Base-by-base conservation (phyloP, 2,888 invertebrate species). In the Seladonia tumulorum region DNA sequence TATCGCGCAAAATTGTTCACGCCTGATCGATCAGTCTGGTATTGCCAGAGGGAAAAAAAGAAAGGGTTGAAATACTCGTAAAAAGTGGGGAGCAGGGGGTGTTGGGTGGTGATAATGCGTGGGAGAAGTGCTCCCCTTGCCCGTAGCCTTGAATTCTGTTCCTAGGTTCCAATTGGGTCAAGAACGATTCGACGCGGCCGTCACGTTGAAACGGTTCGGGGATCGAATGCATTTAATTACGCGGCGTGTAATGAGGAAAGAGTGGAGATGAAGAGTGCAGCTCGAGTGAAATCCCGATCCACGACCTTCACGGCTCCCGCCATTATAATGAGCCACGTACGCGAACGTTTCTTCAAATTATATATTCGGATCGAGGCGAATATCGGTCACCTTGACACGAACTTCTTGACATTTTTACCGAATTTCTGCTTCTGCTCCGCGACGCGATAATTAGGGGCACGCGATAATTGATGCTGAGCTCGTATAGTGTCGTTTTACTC, bases 81-180 rank as follows among this genome's bases (percentile, higher is more conserved):
- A 57, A 57, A 57, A n/a, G 16, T n/a, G 22, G 2, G n/a, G n/a
- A 10, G n/a, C n/a, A n/a, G n/a, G n/a, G n/a, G n/a, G n/a, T n/a
- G n/a, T n/a, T 29, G 60, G 12, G 5, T 2, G 25, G 25, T 25
- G 60, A 25, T 25, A 16, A 29, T 63, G 60, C 60, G 77, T 70
- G 78, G 57, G 49, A 18, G 75, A 18, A 49, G 53, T 35, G 5
- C 12, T 5, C 39, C n/a, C n/a, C 18, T 39, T 42, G 42, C 16
- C 3, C 71, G 53, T 66, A 73, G 76, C 85, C 85, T 85, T 85
- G 79, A 79, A 79, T 76, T 49, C 72, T 25, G 66, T 35, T 25
- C 35, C 75, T 2, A n/a, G 18, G 16, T n/a, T n/a, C 47, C 42
- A 85, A 79, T 73, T 57, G 79, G 85, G 85, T 85, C 79, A 85